Evolutionary conservation across 64 coral and sea anemone genomes (phyloP).

Genomic region (Platygyra sinensis): DNA sequence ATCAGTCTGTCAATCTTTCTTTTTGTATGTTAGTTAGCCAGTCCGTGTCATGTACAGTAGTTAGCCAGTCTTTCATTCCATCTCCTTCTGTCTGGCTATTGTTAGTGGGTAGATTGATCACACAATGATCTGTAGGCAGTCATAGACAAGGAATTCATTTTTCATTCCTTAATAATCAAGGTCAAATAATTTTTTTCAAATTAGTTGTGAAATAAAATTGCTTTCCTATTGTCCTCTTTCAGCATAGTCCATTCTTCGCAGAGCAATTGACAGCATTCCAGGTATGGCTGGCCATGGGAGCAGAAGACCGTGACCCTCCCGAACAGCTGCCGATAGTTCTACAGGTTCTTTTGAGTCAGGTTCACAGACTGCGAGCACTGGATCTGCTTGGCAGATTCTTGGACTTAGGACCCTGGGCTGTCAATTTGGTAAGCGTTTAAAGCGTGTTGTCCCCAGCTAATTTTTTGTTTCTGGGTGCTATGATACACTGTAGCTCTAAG

Average conservation of each 20-base stretch:
- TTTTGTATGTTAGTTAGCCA: not conserved
- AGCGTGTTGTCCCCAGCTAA: no score
- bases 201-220: not conserved
- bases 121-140: no score
- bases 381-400: conserved; percentile 92
- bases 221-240: not conserved
- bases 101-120: not conserved
- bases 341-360: conserved; percentile 94
- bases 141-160: no score
- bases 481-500: no score
- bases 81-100: no score
- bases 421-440: conserved; percentile 78
- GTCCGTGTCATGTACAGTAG: no score
- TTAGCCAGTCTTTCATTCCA: not conserved
- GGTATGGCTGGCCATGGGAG: conserved; percentile 97
- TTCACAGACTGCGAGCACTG: conserved; percentile 88
- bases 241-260: conserved; percentile 96
- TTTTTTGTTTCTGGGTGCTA: no score
- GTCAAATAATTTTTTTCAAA: no score
- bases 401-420: conserved; percentile 97
- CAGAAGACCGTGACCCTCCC: conserved; percentile 77
- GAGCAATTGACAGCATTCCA: conserved; percentile 97
- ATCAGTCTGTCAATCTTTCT: not conserved
- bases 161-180: no score
- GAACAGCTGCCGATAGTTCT: conserved; percentile 96